These are phyloP conservation scores for Cyclura pinguis DNA, from an alignment of 2,797 vertebrate genomes.

Conservation along the genomic window DNA sequence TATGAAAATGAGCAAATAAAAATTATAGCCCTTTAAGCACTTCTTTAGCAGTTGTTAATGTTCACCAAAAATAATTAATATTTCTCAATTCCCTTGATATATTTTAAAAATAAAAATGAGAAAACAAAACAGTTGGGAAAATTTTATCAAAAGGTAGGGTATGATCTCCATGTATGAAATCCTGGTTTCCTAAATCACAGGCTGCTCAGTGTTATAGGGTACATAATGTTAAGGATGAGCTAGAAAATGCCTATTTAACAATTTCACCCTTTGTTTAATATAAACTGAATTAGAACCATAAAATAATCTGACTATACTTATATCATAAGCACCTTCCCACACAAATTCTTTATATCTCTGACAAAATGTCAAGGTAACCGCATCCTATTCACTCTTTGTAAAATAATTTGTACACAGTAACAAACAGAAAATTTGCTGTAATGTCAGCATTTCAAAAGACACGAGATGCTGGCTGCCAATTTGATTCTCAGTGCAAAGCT, in stretches of 20 bases:
- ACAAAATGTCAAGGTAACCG: slow-evolving; percentile 55
- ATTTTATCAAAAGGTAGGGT: slow-evolving; percentile 53
- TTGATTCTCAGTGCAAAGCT: slow-evolving; percentile 28
- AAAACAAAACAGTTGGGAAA: slow-evolving; percentile 44
- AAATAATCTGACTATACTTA: slow-evolving; percentile 53
- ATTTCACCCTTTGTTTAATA: slow-evolving; percentile 49
- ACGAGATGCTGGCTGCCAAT: slow-evolving; percentile 27
- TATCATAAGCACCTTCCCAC: slow-evolving; percentile 53
- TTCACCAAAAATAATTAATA: slow-evolving; percentile 49
- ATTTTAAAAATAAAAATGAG: slow-evolving; percentile 47
- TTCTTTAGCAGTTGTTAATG: slow-evolving; percentile 60
- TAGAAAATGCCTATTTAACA: slow-evolving; percentile 30
- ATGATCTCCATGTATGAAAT: slow-evolving; percentile 52
- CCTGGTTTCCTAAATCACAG: slow-evolving; percentile 41
- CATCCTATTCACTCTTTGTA: slow-evolving; percentile 45
- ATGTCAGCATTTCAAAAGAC: slow-evolving; percentile 38
- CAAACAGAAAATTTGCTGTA: slow-evolving; percentile 44
- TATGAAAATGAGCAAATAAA: slow-evolving; percentile 64
- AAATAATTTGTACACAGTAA: slow-evolving; percentile 55
- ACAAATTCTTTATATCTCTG: slow-evolving; percentile 54
- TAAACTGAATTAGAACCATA: slow-evolving; percentile 49
- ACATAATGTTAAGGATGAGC: slow-evolving; percentile 36
- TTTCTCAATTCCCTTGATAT: slow-evolving; percentile 51
- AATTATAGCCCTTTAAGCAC: slow-evolving; percentile 60
- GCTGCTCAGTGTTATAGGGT: slow-evolving; percentile 46